Evolutionary conservation across 2,113 vertebrate genomes (phyloP), one percentile per base, ranked within the genome.

Genomic region (Columba janthina): DNA sequence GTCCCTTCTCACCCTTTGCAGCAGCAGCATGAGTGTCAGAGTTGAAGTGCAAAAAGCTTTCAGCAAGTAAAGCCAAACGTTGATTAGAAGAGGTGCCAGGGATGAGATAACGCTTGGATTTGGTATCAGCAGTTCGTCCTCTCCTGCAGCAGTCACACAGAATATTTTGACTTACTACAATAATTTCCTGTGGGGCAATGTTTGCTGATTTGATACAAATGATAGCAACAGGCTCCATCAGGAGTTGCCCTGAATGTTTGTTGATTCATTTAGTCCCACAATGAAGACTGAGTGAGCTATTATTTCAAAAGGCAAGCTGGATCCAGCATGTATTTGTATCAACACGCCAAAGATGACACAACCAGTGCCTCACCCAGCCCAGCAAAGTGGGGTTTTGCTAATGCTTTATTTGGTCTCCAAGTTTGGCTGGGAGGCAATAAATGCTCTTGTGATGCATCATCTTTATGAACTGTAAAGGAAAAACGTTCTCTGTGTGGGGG

Each of bases 31-130:
- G 9, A 54, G 32, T 36, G 76, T 62, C 46, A 15, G 74, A 69
- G 46, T 24, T 44, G 28, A 89, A 89, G 51, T 25, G 73, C 74
- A 44, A 84, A 90, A 76, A 61, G 40, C 75, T 93, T 94, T 88
- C n/a, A 56, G 61, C 4, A 22, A 97, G 96, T 53, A 95, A 80
- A 97, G 93, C 19, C 97, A 98, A 69, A 97, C 31, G 25, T 93
- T 97, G 34, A 97, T 98, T 86, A 98, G 97, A 97, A 98, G 98
- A 90, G 96, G 91, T 50, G 96, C 98, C 54, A 96, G 85, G 29
- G 97, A 96, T 79, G 96, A 98, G 93, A 98, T 74, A 98, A 97
- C 97, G 92, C 89, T 98, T 90, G 6, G 87, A 65, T 98, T 98
- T 94, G 96, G 97, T 16, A 90, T 86, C 72, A 98, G 98, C 94